Percentiles rank a stretch among this genome's conserved stretches.
Conservation (phyloP, 2,797 vertebrate species). For the Hipposideros larvatus region DNA sequence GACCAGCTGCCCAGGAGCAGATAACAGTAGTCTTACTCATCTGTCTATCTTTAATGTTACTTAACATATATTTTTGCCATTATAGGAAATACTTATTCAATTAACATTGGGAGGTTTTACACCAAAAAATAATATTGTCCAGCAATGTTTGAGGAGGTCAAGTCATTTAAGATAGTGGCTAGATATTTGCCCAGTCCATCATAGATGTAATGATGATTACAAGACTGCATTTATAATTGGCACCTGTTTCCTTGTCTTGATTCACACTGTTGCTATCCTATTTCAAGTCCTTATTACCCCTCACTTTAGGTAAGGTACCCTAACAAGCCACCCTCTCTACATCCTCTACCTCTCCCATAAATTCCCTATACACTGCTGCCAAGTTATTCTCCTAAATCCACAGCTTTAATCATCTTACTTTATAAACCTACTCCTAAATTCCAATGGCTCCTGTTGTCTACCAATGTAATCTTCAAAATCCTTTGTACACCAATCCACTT, state of each 20-base stretch:
- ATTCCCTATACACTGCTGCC: not conserved
- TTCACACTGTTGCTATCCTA: not conserved
- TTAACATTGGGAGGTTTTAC: constrained; percentile 18
- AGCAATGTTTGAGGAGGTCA: not conserved
- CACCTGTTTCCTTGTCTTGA: constrained; percentile 15
- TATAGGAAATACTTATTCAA: constrained; percentile 24
- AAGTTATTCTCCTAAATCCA: not conserved
- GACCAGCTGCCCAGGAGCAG: not conserved
- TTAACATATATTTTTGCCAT: not conserved
- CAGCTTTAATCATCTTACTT: not conserved
- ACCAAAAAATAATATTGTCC: not conserved
- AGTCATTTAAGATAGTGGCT: constrained; percentile 5
- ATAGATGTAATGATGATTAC: not conserved
- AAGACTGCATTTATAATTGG: not conserved
- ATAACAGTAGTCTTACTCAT: not conserved
- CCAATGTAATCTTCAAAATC: not conserved
- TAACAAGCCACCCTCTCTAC: not conserved
- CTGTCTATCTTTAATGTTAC: not conserved
- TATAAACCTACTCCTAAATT: constrained; percentile 27
- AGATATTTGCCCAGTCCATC: constrained; percentile 16
- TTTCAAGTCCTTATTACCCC: not conserved
- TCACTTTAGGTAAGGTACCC: constrained; percentile 2
- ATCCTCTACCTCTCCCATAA: not conserved
- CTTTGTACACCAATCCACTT: constrained; percentile 20
- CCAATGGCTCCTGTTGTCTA: not conserved